Conservation (phyloP, 2,888 invertebrate species). For the Alloplasta piceator region DNA sequence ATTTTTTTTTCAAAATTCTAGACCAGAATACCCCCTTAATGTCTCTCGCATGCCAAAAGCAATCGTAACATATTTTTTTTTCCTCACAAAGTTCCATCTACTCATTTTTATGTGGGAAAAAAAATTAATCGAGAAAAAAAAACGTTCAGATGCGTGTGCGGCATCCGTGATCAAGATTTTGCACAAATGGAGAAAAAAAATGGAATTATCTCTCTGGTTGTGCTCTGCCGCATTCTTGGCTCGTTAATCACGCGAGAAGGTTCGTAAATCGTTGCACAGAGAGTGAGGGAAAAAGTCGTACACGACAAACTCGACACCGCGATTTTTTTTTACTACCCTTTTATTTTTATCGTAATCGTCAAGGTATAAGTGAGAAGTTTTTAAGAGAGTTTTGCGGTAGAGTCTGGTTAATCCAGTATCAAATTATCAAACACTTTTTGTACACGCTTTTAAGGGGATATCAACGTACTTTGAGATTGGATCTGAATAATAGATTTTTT, state of each 20-base stretch:
- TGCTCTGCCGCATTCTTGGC: slow-evolving; percentile 39
- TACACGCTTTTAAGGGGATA: too few relatives aligned
- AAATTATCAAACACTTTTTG: too few relatives aligned
- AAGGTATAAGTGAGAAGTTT: not conserved
- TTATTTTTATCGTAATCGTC: not conserved
- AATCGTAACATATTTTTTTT: slow-evolving; percentile 27
- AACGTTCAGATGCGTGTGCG: not conserved
- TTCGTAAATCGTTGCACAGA: slow-evolving; percentile 33
- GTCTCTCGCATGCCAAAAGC: not conserved
- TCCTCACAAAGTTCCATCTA: not conserved
- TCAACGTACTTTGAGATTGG: too few relatives aligned
- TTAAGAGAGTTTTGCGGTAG: too few relatives aligned
- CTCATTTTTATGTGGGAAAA: too few relatives aligned
- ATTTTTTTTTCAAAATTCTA: too few relatives aligned
- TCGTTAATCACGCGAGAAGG: slow-evolving; percentile 47
- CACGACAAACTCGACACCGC: slow-evolving; percentile 25
- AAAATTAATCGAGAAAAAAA: too few relatives aligned
- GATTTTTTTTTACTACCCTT: not conserved
- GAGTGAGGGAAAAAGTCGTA: not conserved
- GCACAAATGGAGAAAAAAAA: slow-evolving; percentile 11
- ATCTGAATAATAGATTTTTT: too few relatives aligned
- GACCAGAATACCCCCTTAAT: not conserved
- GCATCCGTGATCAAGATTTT: slow-evolving; percentile 14
- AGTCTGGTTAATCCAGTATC: too few relatives aligned
- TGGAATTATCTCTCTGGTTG: slow-evolving; percentile 32